Conservation (phyloP, 1,140 invertebrate genomes). For the Antheraea pernyi region DNA sequence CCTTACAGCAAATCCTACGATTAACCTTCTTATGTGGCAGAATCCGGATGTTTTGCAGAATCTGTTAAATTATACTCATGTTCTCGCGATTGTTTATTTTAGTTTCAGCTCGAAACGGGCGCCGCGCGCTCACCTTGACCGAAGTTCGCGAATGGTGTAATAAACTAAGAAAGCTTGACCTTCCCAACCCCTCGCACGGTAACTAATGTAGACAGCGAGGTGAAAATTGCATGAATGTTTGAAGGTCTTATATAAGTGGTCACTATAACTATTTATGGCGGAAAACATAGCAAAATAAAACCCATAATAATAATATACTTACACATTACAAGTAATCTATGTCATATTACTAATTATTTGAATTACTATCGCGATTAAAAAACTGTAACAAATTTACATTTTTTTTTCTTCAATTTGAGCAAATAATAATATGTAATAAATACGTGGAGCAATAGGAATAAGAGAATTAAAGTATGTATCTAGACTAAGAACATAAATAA, state of each 20-base stretch:
- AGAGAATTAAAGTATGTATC: too few species aligned
- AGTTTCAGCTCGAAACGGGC: slow-evolving; percentile 43
- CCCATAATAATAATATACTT: not conserved
- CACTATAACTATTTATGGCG: not conserved
- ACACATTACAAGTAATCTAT: too few species aligned
- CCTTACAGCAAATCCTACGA: slow-evolving; percentile 17
- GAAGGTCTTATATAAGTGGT: not conserved
- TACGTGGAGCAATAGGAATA: too few species aligned
- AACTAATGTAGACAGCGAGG: too few species aligned
- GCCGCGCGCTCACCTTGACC: slow-evolving; percentile 64
- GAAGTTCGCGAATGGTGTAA: slow-evolving; percentile 41
- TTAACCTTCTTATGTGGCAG: slow-evolving; percentile 27
- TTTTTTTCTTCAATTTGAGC: too few species aligned
- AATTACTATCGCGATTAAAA: too few species aligned
- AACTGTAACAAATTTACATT: too few species aligned
- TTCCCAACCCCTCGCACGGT: slow-evolving; percentile 22
- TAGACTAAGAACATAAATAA: too few species aligned
- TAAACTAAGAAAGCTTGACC: slow-evolving; percentile 52
- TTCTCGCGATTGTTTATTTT: slow-evolving; percentile 57
- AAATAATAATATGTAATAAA: too few species aligned
- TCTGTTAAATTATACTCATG: slow-evolving; percentile 43
- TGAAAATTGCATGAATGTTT: not conserved
- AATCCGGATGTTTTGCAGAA: slow-evolving; percentile 42
- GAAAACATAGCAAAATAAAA: not conserved
- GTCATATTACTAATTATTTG: too few species aligned